Conservation (phyloP, 2,888 invertebrate species). For the Rambutsinella grinnellia region DNA sequence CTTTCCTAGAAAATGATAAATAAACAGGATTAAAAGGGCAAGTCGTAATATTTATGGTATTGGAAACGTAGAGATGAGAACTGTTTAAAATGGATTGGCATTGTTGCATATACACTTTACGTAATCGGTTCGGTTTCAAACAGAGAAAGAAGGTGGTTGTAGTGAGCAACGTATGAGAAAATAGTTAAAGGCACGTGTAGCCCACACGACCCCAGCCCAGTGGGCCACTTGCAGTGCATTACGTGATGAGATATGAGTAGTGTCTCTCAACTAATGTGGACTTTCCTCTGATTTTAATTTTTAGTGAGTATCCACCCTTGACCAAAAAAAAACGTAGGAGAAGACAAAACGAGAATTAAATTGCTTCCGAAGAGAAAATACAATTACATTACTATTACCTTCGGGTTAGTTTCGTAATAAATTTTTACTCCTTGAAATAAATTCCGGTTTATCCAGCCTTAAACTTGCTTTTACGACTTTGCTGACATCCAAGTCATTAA, state of each 20-base stretch:
- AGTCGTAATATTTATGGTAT: too few species aligned
- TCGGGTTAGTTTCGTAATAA: conserved; percentile 4
- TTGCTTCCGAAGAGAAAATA: too few species aligned
- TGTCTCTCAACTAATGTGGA: neutral
- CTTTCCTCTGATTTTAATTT: neutral
- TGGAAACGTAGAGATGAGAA: too few species aligned
- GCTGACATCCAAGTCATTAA: neutral
- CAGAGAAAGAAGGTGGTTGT: conserved; percentile 5
- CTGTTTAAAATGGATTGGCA: too few species aligned
- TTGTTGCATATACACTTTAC: too few species aligned
- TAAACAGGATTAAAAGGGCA: conserved; percentile 51
- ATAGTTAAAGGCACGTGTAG: conserved; percentile 42
- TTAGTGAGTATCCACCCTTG: neutral
- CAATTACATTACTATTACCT: neutral
- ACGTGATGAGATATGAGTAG: conserved; percentile 37
- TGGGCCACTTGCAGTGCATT: conserved; percentile 49
- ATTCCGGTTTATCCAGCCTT: conserved; percentile 1
- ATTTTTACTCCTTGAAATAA: conserved; percentile 18
- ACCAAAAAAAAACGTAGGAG: too few species aligned
- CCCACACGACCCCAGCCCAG: conserved; percentile 28
- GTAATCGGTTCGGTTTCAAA: too few species aligned
- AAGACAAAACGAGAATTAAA: too few species aligned
- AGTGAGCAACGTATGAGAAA: conserved; percentile 41
- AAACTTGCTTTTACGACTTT: neutral
- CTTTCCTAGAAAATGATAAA: conserved; percentile 32